Base-by-base conservation (phyloP, 2,888 invertebrate species). In the Lordiphosa andalusiaca region DNA sequence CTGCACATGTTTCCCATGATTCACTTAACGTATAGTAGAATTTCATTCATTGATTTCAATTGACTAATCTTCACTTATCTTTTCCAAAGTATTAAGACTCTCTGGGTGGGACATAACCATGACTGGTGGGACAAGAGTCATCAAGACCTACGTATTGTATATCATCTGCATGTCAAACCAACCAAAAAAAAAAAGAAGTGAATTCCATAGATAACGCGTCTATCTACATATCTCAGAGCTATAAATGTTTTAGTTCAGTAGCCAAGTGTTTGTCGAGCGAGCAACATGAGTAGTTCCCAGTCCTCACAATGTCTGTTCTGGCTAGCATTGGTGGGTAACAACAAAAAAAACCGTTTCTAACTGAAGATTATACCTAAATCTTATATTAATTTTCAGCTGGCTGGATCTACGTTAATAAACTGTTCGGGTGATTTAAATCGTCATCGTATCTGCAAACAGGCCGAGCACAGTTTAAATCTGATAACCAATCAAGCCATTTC, bases 181-280 rank as follows among this genome's bases (percentile, higher is more conserved):
- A 37, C 40, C 36, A 44, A 39, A 55, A 54, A 64, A 69, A n/a
- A n/a, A n/a, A n/a, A n/a, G n/a, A n/a, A n/a, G n/a, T n/a, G 16
- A 53, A 54, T 25, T 36, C 10, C 10, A 37, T 54, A 81, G 81
- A 74, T 77, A 54, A 63, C 62, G 39, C 73, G 73, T 73, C 65
- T 52, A 42, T 40, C 30, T 35, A 42, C 36, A 23, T 16, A 39
- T 35, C 44, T 60, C 44, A 42, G 39, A 60, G 51, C 35, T 51
- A 0, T 38, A n/a, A 30, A 9, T 48, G 5, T 40, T 16, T 12
- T 25, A 25, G 16, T 33, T 63, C 44, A 75, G 74, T 81, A 47
- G 74, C 56, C 50, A 23, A 60, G 12, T 53, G 42, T 47, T 55
- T 50, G 58, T 60, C 53, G 55, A 63, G 50, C 60, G 35, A 48